These are phyloP conservation scores for Chaetodon trifascialis DNA, from an alignment of 2,113 vertebrate species.

Conservation along the genomic window DNA sequence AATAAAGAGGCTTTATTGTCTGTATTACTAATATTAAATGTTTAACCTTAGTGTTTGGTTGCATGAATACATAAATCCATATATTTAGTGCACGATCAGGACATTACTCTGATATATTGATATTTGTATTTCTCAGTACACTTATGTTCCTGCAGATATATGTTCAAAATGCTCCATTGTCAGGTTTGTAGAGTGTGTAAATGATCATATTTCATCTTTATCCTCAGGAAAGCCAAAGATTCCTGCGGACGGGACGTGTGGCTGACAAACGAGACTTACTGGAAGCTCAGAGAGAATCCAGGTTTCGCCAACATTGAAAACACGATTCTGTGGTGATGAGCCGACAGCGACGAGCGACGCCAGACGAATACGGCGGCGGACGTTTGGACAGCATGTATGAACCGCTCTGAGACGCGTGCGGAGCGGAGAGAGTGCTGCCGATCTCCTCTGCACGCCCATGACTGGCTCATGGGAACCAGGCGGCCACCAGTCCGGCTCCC, in stretches of 20 bases:
- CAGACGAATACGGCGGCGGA: background rate
- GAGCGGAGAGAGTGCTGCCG: slow-evolving; percentile 71
- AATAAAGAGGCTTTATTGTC: background rate
- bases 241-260: slow-evolving; percentile 89
- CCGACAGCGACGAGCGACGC: background rate
- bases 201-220: background rate
- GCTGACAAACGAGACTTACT: slow-evolving; percentile 91
- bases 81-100: background rate
- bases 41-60: background rate
- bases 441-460: slow-evolving; percentile 32
- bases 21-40: background rate
- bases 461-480: slow-evolving; percentile 70
- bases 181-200: no score
- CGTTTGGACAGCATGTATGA: slow-evolving; percentile 68
- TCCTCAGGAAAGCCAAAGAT: slow-evolving; percentile 86
- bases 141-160: no score
- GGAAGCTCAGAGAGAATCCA: slow-evolving; percentile 89
- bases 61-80: background rate
- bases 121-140: no score
- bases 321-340: slow-evolving; percentile 86
- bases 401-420: slow-evolving; percentile 29
- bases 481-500: background rate
- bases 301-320: slow-evolving; percentile 88
- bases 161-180: no score
- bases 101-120: background rate